Base-by-base conservation (phyloP, 1,140 invertebrate species). In the Plodia interpunctella region DNA sequence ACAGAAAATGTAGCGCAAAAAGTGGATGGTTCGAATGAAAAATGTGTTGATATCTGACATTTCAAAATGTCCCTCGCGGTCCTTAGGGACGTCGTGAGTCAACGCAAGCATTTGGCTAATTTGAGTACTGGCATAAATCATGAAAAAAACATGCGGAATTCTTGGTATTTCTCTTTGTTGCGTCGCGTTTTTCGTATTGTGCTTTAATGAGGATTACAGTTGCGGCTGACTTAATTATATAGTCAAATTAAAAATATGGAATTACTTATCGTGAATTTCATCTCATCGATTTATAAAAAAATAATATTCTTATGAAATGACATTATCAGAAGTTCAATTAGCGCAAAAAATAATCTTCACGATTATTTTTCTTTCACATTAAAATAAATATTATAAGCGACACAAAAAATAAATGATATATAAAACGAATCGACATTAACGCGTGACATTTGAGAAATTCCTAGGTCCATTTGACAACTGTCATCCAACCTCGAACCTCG, bases 11-110 rank as follows among this genome's bases (percentile, higher is more conserved):
- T 44, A 15, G 38, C 10, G 38, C 13, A 44, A 44, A 44, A 44
- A 44, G 13, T 44, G 38, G 38, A 44, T 44, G 13, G n/a, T n/a
- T n/a, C 5, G 38, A 44, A 44, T 15, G 38, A 44, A 44, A 44
- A 44, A 44, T 44, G 38, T 44, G 38, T 44, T 44, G 38, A 44
- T 44, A 44, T 44, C 38, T 44, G 38, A 44, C 38, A 44, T 44
- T 44, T 44, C 13, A 44, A 44, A 44, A 44, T 44, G 38, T 44
- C 38, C 15, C 38, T 44, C 13, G 15, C 2, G n/a, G 9, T 44
- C 38, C 38, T 44, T 17, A 44, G 38, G n/a, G 38, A 44, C 13
- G 38, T n/a, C 38, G 38, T 44, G 38, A 44, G 38, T 44, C 38
- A 44, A 44, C 38, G 38, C 38, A 15, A 44, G 38, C 38, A 44